These are phyloP conservation scores for Urocitellus parryii DNA, from an alignment of 2,113 vertebrate genomes.

Conservation along the genomic window DNA sequence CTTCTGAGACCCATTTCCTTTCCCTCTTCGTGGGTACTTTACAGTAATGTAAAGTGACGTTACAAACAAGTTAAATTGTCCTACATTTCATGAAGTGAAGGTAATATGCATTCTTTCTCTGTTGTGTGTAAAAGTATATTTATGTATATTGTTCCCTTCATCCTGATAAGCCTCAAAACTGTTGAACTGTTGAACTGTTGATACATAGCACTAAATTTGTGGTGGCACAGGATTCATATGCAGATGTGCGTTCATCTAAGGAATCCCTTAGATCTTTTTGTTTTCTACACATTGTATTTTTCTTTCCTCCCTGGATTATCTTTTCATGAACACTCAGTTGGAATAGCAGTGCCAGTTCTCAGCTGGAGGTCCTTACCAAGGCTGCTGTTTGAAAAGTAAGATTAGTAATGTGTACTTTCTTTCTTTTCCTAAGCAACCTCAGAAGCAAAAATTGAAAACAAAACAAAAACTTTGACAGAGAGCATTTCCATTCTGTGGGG, in stretches of 20 bases:
- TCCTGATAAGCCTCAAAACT: background rate
- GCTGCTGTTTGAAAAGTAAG: background rate
- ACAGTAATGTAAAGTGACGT: background rate
- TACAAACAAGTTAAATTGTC: background rate
- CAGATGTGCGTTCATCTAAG: background rate
- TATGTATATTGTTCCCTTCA: too few relatives aligned
- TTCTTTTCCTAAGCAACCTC: constrained; percentile 7
- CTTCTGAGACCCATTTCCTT: background rate
- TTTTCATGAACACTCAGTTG: background rate
- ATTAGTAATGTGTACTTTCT: background rate
- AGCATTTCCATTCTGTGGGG: background rate
- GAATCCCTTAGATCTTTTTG: background rate
- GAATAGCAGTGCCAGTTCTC: background rate
- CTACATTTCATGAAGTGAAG: background rate
- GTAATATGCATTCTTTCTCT: background rate
- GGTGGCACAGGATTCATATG: background rate
- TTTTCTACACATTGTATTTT: background rate
- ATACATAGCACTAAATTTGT: background rate
- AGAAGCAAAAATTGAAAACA: background rate
- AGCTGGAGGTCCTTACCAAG: background rate
- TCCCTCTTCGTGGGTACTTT: background rate
- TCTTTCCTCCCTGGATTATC: background rate
- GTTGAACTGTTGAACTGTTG: background rate
- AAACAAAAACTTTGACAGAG: background rate
- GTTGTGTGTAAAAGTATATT: background rate